phyloP scores from a whole-genome alignment of 2,113 vertebrate species.

The Odocoileus virginianus region DNA sequence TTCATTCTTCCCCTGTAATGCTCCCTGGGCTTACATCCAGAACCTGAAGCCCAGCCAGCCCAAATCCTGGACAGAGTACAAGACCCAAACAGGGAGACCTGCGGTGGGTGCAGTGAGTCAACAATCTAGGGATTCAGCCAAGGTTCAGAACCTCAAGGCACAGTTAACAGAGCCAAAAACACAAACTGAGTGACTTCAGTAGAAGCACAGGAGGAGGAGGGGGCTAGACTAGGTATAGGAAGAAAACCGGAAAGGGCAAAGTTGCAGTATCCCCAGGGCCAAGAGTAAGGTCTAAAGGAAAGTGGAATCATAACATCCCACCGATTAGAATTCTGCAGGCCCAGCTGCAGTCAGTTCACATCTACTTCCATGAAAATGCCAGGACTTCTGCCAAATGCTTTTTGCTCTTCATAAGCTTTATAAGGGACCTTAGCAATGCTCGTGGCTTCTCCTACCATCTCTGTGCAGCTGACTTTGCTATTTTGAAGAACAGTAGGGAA shows the following conservation, averaged over 20 bases:
- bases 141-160: neutral
- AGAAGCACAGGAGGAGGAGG: neutral
- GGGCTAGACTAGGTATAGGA: neutral
- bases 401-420: neutral
- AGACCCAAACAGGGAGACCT: neutral
- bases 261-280: neutral
- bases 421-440: neutral
- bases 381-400: neutral
- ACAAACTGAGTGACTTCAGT: neutral
- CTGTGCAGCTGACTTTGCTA: neutral
- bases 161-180: neutral
- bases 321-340: neutral
- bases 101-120: neutral
- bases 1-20: neutral
- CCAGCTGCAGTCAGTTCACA: neutral
- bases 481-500: neutral
- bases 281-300: neutral
- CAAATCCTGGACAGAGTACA: neutral
- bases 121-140: neutral
- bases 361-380: neutral
- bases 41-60: neutral
- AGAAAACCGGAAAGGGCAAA: neutral
- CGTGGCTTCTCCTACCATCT: neutral
- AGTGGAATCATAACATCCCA: neutral
- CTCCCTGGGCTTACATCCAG: neutral